Percentiles rank a stretch among this genome's conserved stretches.
Evolutionary conservation across 2,888 invertebrate genomes (phyloP).

Genomic region (Drosophila infuscata): DNA sequence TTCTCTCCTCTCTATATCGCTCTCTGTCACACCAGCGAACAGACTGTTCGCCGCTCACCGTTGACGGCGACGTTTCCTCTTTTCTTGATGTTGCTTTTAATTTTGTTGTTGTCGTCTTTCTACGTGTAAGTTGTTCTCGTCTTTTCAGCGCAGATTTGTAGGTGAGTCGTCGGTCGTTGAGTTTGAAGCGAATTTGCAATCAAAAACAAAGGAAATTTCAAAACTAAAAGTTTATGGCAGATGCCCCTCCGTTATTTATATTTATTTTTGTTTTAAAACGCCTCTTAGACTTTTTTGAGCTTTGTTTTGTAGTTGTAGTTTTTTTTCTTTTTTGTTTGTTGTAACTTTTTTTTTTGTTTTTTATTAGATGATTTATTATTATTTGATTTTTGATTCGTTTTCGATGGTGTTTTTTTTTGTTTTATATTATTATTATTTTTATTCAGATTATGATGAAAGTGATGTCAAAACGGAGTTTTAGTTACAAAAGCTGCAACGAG

Average conservation of each 20-base stretch:
- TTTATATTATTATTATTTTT: constrained; percentile 76
- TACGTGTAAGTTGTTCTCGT: constrained; percentile 42
- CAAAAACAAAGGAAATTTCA: constrained; percentile 70
- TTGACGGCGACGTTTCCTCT: constrained; percentile 29
- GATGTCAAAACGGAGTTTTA: constrained; percentile 86
- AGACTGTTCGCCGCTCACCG: constrained; percentile 31
- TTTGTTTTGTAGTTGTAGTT: constrained; percentile 63
- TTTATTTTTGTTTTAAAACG: constrained; percentile 32
- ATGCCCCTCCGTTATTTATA: constrained; percentile 50
- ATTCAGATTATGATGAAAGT: constrained; percentile 85
- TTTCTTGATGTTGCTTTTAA: not conserved
- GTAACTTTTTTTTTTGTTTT: constrained; percentile 65
- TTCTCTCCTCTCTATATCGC: constrained; percentile 17
- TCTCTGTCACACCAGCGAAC: constrained; percentile 44
- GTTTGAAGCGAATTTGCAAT: constrained; percentile 60
- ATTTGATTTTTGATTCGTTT: constrained; percentile 81
- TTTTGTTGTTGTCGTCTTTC: constrained; percentile 21
- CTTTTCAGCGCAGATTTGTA: constrained; percentile 35
- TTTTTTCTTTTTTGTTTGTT: constrained; percentile 45
- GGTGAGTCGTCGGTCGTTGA: constrained; percentile 45
- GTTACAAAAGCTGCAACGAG: constrained; percentile 85
- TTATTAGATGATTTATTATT: constrained; percentile 83
- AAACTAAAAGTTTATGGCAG: constrained; percentile 77
- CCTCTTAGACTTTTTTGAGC: constrained; percentile 74
- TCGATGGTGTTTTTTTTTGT: constrained; percentile 78